Base-by-base conservation (phyloP, 2,113 vertebrate genomes). In the Tretioscincus oriximinensis region DNA sequence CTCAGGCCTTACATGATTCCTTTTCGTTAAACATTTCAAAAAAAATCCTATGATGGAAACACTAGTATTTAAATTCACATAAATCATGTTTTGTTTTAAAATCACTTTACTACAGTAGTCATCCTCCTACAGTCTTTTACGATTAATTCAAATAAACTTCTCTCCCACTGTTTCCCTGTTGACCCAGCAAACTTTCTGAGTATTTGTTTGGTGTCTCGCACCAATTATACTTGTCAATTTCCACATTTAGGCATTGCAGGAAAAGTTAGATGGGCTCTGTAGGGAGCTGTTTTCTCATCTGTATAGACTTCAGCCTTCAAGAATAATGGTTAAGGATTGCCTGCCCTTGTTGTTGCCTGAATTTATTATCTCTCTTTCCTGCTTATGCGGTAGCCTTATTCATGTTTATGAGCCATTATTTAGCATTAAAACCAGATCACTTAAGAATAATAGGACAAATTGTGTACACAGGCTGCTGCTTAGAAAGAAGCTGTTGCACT, bases 71-170 rank as follows among this genome's bases (percentile, higher is more conserved):
- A 47, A 54, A 11, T 58, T 81, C 0, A 26, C 7, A 16, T 87
- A 88, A 86, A 31, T 64, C 64, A 63, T 31, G 35, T 63, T 73
- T 69, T 26, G 8, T 66, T 71, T 4, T 54, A 1, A 67, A 2
- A 60, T 29, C 7, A 4, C 28, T 81, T 65, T 83, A 41, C 73
- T 65, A 2, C 0, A 77, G 65, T 1, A 67, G 51, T 35, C 71
- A 74, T 14, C 6, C 1, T 24, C 63, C 68, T 65, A 3, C 21
- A 1, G 9, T 29, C 29, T 0, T 79, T 83, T 10, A 84, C 72
- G 78, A 76, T 67, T 78, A 79, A 86, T 73, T 7, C 75, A 76
- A 83, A 66, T 78, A 0, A 84, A 87, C 41, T 66, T 4, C 74
- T 80, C 26, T 79, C 76, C 14, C 1, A 61, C 58, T 85, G 12